These are phyloP conservation scores for Cotesia glomerata DNA, from an alignment of 1,140 invertebrate species.

Conservation along the genomic window DNA sequence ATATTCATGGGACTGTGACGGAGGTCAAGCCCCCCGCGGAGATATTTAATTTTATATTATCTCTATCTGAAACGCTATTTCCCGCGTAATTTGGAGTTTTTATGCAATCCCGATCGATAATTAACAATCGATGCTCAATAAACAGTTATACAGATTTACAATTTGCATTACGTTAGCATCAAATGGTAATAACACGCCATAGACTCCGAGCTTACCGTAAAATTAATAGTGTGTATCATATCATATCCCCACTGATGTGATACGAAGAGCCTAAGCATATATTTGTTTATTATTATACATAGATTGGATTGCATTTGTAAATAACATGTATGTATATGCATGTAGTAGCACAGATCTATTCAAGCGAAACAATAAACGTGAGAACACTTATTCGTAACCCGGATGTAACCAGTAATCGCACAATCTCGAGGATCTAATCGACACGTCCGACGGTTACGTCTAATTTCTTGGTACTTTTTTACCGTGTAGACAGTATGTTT, in stretches of 20 bases:
- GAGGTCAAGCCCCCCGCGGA: neutral
- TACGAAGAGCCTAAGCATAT: neutral
- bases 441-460: slow-evolving; percentile 13
- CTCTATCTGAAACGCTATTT: neutral
- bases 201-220: no score
- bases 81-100: neutral
- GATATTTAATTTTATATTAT: neutral
- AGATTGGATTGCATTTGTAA: no score
- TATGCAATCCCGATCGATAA: neutral
- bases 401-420: slow-evolving; percentile 12
- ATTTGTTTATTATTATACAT: no score
- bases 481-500: neutral
- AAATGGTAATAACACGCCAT: no score
- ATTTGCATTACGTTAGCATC: neutral
- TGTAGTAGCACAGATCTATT: neutral
- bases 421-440: slow-evolving; percentile 5
- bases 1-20: neutral
- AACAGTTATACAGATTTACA: neutral
- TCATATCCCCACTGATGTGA: neutral
- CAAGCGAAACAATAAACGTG: slow-evolving; percentile 18
- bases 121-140: neutral
- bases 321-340: neutral
- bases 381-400: slow-evolving; percentile 21
- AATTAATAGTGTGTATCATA: no score
- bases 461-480: slow-evolving; percentile 15